These are phyloP conservation scores for Danio choprae DNA, from an alignment of 2,797 vertebrate species.

Conservation along the genomic window DNA sequence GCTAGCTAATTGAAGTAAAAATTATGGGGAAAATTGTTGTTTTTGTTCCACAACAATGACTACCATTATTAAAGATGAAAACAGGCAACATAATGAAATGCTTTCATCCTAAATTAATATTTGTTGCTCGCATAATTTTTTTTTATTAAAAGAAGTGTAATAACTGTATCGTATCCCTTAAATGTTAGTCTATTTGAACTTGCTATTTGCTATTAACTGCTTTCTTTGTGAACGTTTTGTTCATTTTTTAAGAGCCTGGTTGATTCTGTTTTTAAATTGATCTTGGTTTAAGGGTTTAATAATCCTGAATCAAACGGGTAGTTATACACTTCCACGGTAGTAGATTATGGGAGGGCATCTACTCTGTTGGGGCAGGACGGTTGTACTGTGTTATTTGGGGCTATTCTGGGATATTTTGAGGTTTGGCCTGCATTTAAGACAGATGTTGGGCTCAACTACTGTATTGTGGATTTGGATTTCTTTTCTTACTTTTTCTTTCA, in stretches of 20 bases:
- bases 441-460: slow-evolving; percentile 56
- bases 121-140: too few species aligned
- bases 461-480: slow-evolving; percentile 51
- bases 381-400: slow-evolving; percentile 59
- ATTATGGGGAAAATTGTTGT: too few species aligned
- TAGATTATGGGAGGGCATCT: slow-evolving; percentile 11
- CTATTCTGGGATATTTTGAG: slow-evolving; percentile 51
- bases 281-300: not conserved
- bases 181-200: too few species aligned
- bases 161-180: too few species aligned
- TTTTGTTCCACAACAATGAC: too few species aligned
- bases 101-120: too few species aligned
- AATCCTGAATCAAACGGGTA: not conserved
- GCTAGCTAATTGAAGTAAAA: too few species aligned
- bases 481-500: slow-evolving; percentile 17
- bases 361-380: not conserved
- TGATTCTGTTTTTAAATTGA: not conserved
- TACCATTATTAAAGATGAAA: too few species aligned
- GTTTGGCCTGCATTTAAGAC: slow-evolving; percentile 54
- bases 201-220: too few species aligned
- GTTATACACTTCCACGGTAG: not conserved
- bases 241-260: not conserved
- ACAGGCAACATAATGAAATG: too few species aligned
- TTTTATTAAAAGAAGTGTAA: too few species aligned
- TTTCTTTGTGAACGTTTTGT: too few species aligned